These are phyloP conservation scores for Procambarus clarkii DNA, from an alignment of 1,140 invertebrate genomes.

Conservation along the genomic window DNA sequence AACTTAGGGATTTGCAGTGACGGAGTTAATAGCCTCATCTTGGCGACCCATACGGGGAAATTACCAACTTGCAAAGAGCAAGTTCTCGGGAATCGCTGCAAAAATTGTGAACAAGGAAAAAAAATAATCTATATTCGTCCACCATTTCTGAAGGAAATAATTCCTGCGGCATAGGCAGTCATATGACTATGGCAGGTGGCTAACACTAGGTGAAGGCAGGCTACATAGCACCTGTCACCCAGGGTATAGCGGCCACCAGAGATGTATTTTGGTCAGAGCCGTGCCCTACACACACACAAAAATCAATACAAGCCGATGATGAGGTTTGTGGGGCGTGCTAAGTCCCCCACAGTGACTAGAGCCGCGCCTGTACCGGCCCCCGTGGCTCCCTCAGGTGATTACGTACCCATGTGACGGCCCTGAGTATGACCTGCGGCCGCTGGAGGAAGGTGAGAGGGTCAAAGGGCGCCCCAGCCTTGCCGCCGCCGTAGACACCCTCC, in stretches of 20 bases:
- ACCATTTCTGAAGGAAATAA: no score
- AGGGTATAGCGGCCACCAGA: background rate
- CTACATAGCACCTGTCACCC: background rate
- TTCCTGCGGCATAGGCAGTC: no score
- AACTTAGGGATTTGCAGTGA: no score
- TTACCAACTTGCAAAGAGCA: no score
- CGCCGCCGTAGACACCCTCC: constrained; percentile 93
- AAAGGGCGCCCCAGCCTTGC: constrained; percentile 93
- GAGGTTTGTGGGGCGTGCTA: background rate
- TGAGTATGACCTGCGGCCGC: constrained; percentile 93
- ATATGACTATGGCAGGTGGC: no score
- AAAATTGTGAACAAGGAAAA: no score
- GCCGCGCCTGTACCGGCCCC: no score
- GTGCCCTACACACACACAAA: constrained; percentile 15
- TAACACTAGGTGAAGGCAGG: no score
- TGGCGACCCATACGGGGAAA: no score
- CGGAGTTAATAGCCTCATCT: no score
- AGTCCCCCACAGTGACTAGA: background rate
- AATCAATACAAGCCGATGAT: constrained; percentile 54
- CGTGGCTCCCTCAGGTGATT: background rate
- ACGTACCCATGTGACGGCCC: constrained; percentile 93
- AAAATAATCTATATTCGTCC: no score
- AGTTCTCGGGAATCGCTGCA: no score
- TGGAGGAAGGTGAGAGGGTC: constrained; percentile 93
- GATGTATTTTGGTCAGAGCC: background rate